Evolutionary conservation across 1,140 invertebrate species (phyloP), one percentile per base, ranked within the genome.

Genomic region (Panagrolaimus sp.): DNA sequence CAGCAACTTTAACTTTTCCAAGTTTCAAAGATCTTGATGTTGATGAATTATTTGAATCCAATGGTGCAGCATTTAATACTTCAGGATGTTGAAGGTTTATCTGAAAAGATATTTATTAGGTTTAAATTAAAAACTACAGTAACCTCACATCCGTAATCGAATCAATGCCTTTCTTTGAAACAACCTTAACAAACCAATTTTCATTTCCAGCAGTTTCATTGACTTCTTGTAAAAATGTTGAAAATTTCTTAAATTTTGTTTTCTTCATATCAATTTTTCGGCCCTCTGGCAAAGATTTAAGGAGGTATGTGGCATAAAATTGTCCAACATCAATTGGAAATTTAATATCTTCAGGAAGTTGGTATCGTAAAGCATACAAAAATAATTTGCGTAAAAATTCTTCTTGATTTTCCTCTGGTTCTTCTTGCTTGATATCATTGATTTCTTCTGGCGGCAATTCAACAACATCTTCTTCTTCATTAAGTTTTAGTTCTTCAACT

Each of bases 311-410:
- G 9, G 75, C 75, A 26, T 76, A 76, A 24, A 76, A 76, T 62
- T 76, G 75, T 24, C 75, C 75, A 1, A 63, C 75, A 63, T 76
- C 75, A 17, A 76, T 77, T 8, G 76, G 75, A 10, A 78, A 68
- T 63, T 67, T 47, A 26, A 45, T 47, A 43, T 24, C 45, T 4
- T 63, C 43, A 28, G 48, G 43, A 28, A 46, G 10, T 7, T 70
- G 38, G 28, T 58, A 67, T 2, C 52, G 68, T 1, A 76, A 43
- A 5, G 77, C 45, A 32, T 45, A 69, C 5, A 76, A 71, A 46
- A 76, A 79, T 7, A 48, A 64, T 4, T 38, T n/a, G 15, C 5
- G 66, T 43, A 28, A 17, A 24, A 43, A 0, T 10, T 58, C 24
- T 8, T 38, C 28, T 43, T 73, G 21, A 0, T n/a, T 74, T 58